A percentile compares a stretch with the other conserved stretches of the same genome.
These are phyloP conservation scores for Melanchra persicariae DNA, from an alignment of 2,888 invertebrate genomes.

Conservation along the genomic window DNA sequence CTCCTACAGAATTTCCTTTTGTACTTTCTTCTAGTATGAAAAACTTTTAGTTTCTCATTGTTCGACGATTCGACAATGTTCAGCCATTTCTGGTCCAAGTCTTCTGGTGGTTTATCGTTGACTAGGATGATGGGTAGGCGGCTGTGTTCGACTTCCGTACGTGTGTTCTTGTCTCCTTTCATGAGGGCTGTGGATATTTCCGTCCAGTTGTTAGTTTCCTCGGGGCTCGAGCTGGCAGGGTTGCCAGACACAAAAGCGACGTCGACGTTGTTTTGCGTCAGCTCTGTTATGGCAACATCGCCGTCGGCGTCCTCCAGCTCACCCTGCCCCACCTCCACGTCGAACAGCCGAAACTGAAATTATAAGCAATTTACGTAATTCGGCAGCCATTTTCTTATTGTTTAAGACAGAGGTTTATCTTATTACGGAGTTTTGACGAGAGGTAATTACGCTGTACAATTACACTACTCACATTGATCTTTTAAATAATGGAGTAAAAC, in stretches of 20 bases:
- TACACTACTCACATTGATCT: not conserved
- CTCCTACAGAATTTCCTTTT: slow-evolving; percentile 84
- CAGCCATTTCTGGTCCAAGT: slow-evolving; percentile 84
- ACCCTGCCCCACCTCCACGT: slow-evolving; percentile 81
- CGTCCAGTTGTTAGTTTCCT: slow-evolving; percentile 72
- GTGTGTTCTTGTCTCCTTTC: slow-evolving; percentile 72
- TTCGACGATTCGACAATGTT: slow-evolving; percentile 78
- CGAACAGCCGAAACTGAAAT: slow-evolving; percentile 79
- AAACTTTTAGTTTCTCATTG: slow-evolving; percentile 80
- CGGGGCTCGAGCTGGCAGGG: slow-evolving; percentile 72
- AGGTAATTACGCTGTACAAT: slow-evolving; percentile 20
- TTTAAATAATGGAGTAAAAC: not conserved
- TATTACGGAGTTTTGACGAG: slow-evolving; percentile 6
- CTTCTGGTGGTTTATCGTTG: slow-evolving; percentile 85
- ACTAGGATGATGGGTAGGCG: slow-evolving; percentile 83
- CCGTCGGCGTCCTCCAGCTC: slow-evolving; percentile 71
- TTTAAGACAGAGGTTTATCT: not conserved
- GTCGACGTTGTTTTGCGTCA: slow-evolving; percentile 78
- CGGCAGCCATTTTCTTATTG: slow-evolving; percentile 10
- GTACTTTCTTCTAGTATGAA: slow-evolving; percentile 78
- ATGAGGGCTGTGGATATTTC: slow-evolving; percentile 73
- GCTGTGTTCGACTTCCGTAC: slow-evolving; percentile 68
- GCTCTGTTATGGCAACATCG: slow-evolving; percentile 73
- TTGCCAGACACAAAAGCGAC: slow-evolving; percentile 77
- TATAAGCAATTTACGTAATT: slow-evolving; percentile 20